A percentile compares a stretch with the other conserved stretches of the same genome.
These are phyloP conservation scores for Thalassarche chlororhynchos DNA, from an alignment of 2,113 vertebrate genomes.

Conservation along the genomic window DNA sequence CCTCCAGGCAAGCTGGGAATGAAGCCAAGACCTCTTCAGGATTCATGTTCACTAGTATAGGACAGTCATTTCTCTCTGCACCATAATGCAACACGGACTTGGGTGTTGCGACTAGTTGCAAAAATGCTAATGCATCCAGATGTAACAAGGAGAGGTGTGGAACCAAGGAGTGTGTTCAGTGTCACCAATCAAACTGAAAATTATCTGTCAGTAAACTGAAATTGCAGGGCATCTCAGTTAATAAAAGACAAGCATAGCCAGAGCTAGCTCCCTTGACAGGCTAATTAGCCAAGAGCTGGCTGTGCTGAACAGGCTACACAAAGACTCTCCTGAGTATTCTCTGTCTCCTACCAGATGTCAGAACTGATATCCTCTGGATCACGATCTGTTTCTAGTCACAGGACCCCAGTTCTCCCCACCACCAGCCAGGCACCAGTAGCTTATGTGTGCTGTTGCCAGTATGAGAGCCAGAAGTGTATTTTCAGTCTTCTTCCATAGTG, in stretches of 20 bases:
- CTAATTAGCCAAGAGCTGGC: constrained; percentile 16
- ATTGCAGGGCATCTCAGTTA: neutral
- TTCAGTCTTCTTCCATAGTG: neutral
- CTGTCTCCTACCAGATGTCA: neutral
- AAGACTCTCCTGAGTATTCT: neutral
- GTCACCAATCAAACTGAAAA: neutral
- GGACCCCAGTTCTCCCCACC: neutral
- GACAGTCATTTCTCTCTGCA: neutral
- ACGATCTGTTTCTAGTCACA: neutral
- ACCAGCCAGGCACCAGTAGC: neutral
- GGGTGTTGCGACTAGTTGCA: neutral
- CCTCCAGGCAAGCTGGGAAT: neutral
- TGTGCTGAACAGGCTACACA: neutral
- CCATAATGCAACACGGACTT: neutral
- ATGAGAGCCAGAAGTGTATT: neutral
- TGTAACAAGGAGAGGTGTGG: neutral
- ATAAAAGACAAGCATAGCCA: neutral
- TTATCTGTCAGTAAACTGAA: neutral
- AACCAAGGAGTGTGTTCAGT: neutral
- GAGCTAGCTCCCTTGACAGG: neutral
- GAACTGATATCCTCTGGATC: neutral
- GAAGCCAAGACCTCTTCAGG: neutral
- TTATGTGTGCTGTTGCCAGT: neutral
- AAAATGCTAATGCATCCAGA: neutral
- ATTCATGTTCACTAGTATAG: neutral